phyloP scores from a whole-genome alignment of 1,140 invertebrate species.

The Tetragonula clypearis region DNA sequence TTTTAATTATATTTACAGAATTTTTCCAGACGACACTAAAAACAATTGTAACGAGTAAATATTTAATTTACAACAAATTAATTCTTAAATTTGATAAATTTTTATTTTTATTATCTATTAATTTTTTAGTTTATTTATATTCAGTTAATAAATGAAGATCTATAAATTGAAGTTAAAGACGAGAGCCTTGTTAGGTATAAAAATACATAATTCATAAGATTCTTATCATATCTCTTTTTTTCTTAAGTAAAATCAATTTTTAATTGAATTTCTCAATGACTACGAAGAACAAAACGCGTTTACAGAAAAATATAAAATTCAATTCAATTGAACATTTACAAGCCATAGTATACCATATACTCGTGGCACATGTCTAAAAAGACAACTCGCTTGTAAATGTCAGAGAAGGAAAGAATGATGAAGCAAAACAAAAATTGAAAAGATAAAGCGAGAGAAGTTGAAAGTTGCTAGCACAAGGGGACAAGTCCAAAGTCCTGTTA shows the following conservation, averaged over 20 bases:
- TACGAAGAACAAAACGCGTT: not conserved
- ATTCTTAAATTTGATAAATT: no score
- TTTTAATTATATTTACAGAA: no score
- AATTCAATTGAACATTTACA: not conserved
- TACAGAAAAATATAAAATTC: not conserved
- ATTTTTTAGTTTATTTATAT: no score
- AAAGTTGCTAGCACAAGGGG: conserved; percentile 18
- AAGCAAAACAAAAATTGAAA: not conserved
- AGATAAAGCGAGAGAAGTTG: not conserved
- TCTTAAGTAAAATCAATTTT: not conserved
- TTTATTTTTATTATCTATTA: no score
- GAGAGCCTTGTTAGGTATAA: no score
- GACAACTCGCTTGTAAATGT: not conserved
- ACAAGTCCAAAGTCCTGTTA: not conserved
- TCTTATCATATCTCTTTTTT: not conserved
- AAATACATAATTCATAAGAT: not conserved
- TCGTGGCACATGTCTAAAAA: not conserved
- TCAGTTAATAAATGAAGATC: no score
- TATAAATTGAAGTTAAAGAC: no score
- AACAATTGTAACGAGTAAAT: no score
- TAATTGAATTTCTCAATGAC: not conserved
- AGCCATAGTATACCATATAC: not conserved
- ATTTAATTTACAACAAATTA: no score
- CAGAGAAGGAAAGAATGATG: no score
- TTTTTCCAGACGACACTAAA: no score